Evolutionary conservation across 2,797 vertebrate species (phyloP), one percentile per base, ranked within the genome.

Genomic region (Botia almorhae): DNA sequence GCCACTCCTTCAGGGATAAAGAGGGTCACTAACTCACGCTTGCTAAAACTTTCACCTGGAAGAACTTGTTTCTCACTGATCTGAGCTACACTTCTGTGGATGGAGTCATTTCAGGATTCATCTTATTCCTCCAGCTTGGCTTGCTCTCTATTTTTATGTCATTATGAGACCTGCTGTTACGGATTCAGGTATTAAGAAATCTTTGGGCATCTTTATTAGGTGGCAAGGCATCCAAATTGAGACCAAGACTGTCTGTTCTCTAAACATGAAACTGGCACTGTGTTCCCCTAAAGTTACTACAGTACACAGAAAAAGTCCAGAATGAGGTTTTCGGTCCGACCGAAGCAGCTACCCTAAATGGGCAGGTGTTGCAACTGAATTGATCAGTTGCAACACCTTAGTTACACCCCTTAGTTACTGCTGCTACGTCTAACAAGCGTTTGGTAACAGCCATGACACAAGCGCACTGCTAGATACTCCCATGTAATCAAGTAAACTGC

Each of bases 101-200:
- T 55, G 73, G 64, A 82, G 82, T 85, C 26, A 86, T 88, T 77
- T 87, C 55, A 87, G 86, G 82, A 69, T 46, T 87, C 82, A 87
- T 87, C 82, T 85, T 87, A 87, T 87, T 84, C 86, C 87, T 87
- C 83, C 85, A 83, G 83, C 88, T 90, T 91, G 88, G 87, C 89
- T 91, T 87, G 91, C 92, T 90, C 90, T 88, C 17, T 7, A 21
- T 29, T 77, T 63, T 80, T 74, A 61, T 74, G 73, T 82, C 63
- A 81, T 79, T 71, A 76, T 29, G 16, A 56, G 69, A 69, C 78
- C 82, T 89, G 87, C 87, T 85, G 88, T 88, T 82, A 77, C 2
- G 63, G 82, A 83, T 83, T 69, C 75, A 77, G 74, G 74, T 76
- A 65, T 64, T 67, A 73, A 50, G 68, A 46, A 76, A 60, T 72